Evolutionary conservation across 2,113 vertebrate species (phyloP), one percentile per base, ranked within the genome.

Genomic region (Podiceps cristatus): DNA sequence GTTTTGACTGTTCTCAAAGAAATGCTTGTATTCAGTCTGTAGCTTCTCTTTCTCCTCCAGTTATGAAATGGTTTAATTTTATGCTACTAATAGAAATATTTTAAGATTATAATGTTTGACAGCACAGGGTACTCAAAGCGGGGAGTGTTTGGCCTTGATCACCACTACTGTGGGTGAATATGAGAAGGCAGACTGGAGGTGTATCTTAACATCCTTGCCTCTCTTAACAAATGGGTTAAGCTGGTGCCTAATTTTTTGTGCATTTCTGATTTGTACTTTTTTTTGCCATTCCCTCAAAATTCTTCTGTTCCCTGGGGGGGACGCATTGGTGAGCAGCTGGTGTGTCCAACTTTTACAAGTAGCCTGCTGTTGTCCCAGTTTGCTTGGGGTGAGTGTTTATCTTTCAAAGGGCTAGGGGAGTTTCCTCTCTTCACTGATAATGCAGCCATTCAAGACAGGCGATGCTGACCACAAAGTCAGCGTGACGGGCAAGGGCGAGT

Each of bases 341-440:
- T 91, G 55, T 92, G 68, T 75, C 67, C 69, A 79, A 10, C 60
- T 64, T 37, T 73, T 42, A 58, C 0, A 64, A 90, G 73, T 62
- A 94, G 95, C 59, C 68, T 89, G 92, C 83, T 81, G 56, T 90
- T 97, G 84, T 96, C 71, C 84, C 22, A 35, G 77, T 96, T 95
- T 94, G 55, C 92, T 94, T 88, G 71, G 85, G 47, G 28, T 80
- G 86, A 90, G 81, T 60, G 87, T 77, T 90, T 96, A 49, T 97
- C 95, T 96, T 91, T 92, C 94, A 81, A 66, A 86, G 76, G 88
- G 93, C 91, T 79, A 35, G 60, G 91, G 95, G 85, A 82, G 59
- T 96, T 95, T 58, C 53, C 40, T 95, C 73, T 93, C 62, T 94
- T 95, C 58, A 58, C 71, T 97, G 96, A 60, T 88, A 90, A 72